Percentiles rank a stretch among this genome's conserved stretches.
Evolutionary conservation across 1,140 invertebrate species (phyloP).

Genomic region (Uloborus diversus): DNA sequence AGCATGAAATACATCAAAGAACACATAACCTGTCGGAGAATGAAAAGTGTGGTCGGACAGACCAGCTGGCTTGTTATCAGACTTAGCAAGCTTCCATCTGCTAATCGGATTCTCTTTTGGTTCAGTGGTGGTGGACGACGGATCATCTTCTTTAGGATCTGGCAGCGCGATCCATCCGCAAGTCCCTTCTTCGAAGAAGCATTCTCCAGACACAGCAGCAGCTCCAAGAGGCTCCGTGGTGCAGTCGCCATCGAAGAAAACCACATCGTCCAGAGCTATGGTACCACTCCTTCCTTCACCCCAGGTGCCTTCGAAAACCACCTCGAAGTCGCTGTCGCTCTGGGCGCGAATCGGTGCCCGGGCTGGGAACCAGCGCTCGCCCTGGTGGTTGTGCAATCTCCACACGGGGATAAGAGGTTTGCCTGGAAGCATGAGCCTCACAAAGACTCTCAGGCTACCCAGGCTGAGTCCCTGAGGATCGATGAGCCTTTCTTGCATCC

Average conservation of each 20-base stretch:
- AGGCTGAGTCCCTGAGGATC: slow-evolving; percentile 73
- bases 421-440: slow-evolving; percentile 61
- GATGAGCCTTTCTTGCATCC: slow-evolving; percentile 75
- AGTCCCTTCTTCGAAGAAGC: slow-evolving; percentile 73
- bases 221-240: slow-evolving; percentile 66
- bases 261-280: slow-evolving; percentile 74
- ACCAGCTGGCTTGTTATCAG: slow-evolving; percentile 72
- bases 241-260: slow-evolving; percentile 73
- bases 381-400: slow-evolving; percentile 75
- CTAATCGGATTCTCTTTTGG: slow-evolving; percentile 44
- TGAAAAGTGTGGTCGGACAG: slow-evolving; percentile 75
- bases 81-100: slow-evolving; percentile 72
- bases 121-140: slow-evolving; percentile 27
- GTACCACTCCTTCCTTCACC: slow-evolving; percentile 73
- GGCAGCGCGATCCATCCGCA: slow-evolving; percentile 74
- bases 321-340: slow-evolving; percentile 61
- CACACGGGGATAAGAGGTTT: slow-evolving; percentile 69
- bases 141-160: neutral
- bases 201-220: slow-evolving; percentile 68
- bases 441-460: slow-evolving; percentile 69
- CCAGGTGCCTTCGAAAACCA: slow-evolving; percentile 75
- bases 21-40: slow-evolving; percentile 72
- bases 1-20: slow-evolving; percentile 76
- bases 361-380: slow-evolving; percentile 72
- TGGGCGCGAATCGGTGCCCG: slow-evolving; percentile 64